Evolutionary conservation across 2,113 vertebrate genomes (phyloP).

Genomic region (Esox niger): DNA sequence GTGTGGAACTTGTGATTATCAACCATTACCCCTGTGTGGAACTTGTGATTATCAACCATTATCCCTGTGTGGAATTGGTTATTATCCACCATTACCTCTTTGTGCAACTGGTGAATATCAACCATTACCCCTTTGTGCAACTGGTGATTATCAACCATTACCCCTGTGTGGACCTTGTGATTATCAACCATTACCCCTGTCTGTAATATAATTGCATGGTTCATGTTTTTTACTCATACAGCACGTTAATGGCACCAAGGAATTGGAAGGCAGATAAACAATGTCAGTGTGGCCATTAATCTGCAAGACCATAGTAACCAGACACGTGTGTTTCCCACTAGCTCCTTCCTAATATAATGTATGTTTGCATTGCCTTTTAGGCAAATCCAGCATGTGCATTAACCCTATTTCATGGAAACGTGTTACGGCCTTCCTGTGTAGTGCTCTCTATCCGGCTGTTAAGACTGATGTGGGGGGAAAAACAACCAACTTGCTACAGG

Average conservation of each 20-base stretch:
- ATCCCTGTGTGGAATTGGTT: too few species aligned
- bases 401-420: constrained; percentile 25
- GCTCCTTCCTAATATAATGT: not conserved
- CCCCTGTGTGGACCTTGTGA: not conserved
- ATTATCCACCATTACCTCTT: too few species aligned
- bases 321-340: not conserved
- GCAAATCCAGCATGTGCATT: constrained; percentile 24
- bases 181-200: not conserved
- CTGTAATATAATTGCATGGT: not conserved
- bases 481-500: constrained; percentile 5
- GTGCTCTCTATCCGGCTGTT: not conserved
- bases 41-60: too few species aligned
- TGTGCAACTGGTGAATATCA: too few species aligned
- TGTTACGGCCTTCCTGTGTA: constrained; percentile 20
- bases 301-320: too few species aligned
- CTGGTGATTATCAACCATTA: too few species aligned
- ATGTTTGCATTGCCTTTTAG: constrained; percentile 31
- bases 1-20: too few species aligned
- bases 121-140: too few species aligned
- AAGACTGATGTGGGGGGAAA: not conserved
- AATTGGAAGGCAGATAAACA: not conserved
- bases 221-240: not conserved
- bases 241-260: not conserved
- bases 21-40: too few species aligned
- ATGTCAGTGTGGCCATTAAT: not conserved